Base-by-base conservation (phyloP, 2,113 vertebrate species). In the Nansenia antarctica region DNA sequence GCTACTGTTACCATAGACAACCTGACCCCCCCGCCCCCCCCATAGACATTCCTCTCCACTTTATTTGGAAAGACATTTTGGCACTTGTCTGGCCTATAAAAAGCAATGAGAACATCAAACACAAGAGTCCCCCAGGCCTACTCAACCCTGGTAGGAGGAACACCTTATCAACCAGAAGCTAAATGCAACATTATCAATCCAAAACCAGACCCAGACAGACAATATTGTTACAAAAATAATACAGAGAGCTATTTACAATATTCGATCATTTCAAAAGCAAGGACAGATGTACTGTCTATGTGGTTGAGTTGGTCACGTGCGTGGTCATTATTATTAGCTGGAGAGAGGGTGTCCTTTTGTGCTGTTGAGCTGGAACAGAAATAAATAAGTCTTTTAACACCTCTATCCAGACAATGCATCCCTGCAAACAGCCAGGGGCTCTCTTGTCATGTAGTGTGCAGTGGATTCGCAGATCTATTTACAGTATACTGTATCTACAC, bases 371-470 rank as follows among this genome's bases (percentile, higher is more conserved):
- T 65, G 62, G 12, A 73, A 80, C 69, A 61, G 72, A 86, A 82
- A 85, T 86, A 86, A 84, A 85, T 82, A 1, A 68, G n/a, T 55
- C 30, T 82, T 82, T 79, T 77, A 85, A 65, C 61, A 62, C 57
- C 67, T 18, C 6, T 30, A 55, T 20, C n/a, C 20, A 74, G 79
- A 84, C 78, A 71, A 78, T 57, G 63, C 83, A 22, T 69, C 79
- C 78, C 64, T 67, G 66, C 34, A 57, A 34, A 47, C 9, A 7
- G 57, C 57, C 53, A 55, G 63, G 35, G 35, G 20, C 47, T 57
- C 49, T 15, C 31, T 67, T 70, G 65, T 68, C 53, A 22, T 49
- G 15, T 49, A 14, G 5, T 37, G 5, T 8, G 20, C 20, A 6
- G n/a, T 20, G 20, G 6, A 49, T 49, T 49, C 45, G 20, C 45